Evolutionary conservation across 2,113 vertebrate species (phyloP).

Genomic region (Serinus canaria): DNA sequence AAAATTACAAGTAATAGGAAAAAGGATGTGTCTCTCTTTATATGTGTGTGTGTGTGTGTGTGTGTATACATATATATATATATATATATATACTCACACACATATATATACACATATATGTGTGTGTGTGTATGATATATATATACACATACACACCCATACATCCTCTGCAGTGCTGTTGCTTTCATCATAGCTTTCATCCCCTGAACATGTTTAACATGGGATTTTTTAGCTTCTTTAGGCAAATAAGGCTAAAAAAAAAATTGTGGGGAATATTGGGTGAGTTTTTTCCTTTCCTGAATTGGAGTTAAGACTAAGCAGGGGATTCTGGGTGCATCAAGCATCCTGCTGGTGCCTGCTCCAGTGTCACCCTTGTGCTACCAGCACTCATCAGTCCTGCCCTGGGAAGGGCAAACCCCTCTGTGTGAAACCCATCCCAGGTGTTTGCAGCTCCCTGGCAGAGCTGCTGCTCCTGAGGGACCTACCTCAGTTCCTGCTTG

Average conservation of each 20-base stretch:
- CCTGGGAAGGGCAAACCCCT: neutral
- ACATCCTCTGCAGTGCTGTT: neutral
- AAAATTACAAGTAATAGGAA: neutral
- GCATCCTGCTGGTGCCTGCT: neutral
- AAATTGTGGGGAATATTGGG: neutral
- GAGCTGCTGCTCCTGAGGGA: neutral
- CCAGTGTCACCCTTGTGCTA: neutral
- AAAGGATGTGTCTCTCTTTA: neutral
- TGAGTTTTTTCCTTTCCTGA: neutral
- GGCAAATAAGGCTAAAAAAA: neutral
- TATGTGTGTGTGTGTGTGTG: neutral
- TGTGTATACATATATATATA: neutral
- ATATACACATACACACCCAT: neutral
- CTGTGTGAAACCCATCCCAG: neutral
- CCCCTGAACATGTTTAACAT: neutral
- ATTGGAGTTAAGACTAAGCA: neutral
- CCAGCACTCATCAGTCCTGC: neutral
- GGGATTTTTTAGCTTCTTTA: neutral
- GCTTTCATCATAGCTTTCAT: neutral
- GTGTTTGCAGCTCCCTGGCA: neutral
- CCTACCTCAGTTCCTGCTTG: fast-evolving
- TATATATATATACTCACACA: too few relatives aligned
- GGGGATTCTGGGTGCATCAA: neutral
- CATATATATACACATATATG: neutral
- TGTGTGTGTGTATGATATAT: too few relatives aligned